Evolutionary conservation across 2,888 invertebrate species (phyloP).

Genomic region (Chromoteleia sp.): DNA sequence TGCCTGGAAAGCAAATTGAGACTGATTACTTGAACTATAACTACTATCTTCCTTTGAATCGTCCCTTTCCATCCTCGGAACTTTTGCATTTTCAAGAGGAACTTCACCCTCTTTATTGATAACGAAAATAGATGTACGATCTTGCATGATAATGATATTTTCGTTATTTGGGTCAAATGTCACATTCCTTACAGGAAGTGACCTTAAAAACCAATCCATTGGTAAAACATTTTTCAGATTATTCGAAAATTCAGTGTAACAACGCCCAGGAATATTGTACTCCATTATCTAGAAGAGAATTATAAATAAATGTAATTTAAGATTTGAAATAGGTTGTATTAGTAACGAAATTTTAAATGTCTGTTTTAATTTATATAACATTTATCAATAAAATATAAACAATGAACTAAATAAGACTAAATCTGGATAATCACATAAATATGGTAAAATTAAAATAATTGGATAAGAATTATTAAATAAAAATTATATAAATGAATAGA

Average conservation of each 20-base stretch:
- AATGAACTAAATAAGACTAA: too few species aligned
- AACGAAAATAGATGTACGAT: slow-evolving; percentile 89
- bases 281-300: slow-evolving; percentile 88
- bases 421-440: too few species aligned
- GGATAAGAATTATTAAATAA: too few species aligned
- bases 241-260: slow-evolving; percentile 88
- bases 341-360: too few species aligned
- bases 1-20: slow-evolving; percentile 81
- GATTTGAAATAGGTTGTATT: background rate
- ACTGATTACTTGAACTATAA: slow-evolving; percentile 76
- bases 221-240: slow-evolving; percentile 84
- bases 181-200: slow-evolving; percentile 87
- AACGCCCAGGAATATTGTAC: slow-evolving; percentile 88
- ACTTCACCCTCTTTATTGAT: slow-evolving; percentile 86
- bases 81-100: slow-evolving; percentile 82
- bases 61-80: slow-evolving; percentile 82
- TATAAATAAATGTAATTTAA: background rate
- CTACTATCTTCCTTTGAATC: slow-evolving; percentile 81
- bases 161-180: slow-evolving; percentile 87
- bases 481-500: too few species aligned
- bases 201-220: slow-evolving; percentile 86
- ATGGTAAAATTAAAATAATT: too few species aligned
- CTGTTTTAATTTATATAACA: too few species aligned
- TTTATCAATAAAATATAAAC: too few species aligned
- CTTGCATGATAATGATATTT: slow-evolving; percentile 89